Evolutionary conservation across 2,113 vertebrate species (phyloP).

Genomic region (Rhagologus leucostigma): DNA sequence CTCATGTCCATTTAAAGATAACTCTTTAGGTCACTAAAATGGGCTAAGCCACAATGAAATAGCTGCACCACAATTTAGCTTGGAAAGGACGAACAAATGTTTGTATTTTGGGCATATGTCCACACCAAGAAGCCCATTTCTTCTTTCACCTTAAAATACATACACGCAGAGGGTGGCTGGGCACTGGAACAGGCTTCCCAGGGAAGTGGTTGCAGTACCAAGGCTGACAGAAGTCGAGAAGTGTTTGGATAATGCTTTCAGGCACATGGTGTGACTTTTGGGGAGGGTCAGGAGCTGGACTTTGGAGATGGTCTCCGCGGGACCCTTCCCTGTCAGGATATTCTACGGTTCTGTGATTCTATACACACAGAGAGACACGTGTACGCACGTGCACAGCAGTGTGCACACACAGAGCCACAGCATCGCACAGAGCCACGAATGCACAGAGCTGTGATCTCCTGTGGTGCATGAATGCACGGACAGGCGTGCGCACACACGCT

Average conservation of each 20-base stretch:
- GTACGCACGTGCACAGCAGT: rapidly evolving
- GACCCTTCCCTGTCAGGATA: too few species aligned
- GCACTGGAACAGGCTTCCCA: neutral
- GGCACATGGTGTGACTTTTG: too few species aligned
- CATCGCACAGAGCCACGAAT: rapidly evolving
- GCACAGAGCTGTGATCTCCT: rapidly evolving
- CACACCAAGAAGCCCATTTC: neutral
- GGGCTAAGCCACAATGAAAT: neutral
- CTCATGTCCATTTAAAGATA: conserved; percentile 23
- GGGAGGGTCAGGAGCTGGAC: neutral
- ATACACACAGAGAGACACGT: rapidly evolving
- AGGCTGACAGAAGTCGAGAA: neutral
- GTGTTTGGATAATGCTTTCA: neutral
- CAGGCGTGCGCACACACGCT: rapidly evolving
- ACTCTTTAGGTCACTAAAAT: neutral
- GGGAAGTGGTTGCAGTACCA: neutral
- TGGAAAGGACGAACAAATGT: neutral
- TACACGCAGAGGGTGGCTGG: neutral
- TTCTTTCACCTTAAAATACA: neutral
- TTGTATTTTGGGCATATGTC: neutral
- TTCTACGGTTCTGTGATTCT: too few species aligned
- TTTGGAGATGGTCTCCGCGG: rapidly evolving
- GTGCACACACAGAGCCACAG: rapidly evolving
- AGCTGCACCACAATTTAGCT: neutral
- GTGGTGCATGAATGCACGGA: rapidly evolving